phyloP scores from a whole-genome alignment of 2,888 invertebrate genomes.

The Galerucella nymphaeae region DNA sequence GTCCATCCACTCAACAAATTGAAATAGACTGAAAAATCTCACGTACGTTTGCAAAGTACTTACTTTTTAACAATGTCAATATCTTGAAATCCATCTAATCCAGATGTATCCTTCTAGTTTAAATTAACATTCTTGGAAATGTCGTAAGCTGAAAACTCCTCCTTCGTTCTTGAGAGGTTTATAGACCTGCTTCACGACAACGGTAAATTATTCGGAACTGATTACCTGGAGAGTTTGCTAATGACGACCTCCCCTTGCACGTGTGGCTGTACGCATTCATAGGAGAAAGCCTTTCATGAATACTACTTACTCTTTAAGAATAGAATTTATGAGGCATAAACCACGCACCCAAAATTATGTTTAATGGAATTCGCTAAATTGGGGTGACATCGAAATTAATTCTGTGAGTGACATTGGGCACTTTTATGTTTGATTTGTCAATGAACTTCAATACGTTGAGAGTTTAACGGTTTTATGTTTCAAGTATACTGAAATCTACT shows the following conservation, averaged over 20 bases:
- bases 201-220: slow-evolving; percentile 47
- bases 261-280: slow-evolving; percentile 34
- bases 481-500: no score
- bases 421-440: not conserved
- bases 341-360: slow-evolving; percentile 1
- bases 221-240: slow-evolving; percentile 47
- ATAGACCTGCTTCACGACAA: slow-evolving; percentile 20
- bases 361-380: not conserved
- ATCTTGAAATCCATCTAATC: slow-evolving; percentile 8
- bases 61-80: not conserved
- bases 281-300: slow-evolving; percentile 9
- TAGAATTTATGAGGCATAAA: slow-evolving; percentile 10
- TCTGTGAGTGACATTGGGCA: not conserved
- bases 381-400: not conserved
- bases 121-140: slow-evolving; percentile 17
- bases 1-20: no score
- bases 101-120: slow-evolving; percentile 1
- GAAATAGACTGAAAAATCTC: not conserved
- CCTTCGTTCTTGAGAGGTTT: slow-evolving; percentile 17
- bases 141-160: not conserved
- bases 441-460: not conserved
- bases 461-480: no score
- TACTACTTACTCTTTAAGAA: not conserved
- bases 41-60: not conserved
- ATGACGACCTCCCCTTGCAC: slow-evolving; percentile 42